Evolutionary conservation across 2,888 invertebrate genomes (phyloP), one percentile per base, ranked within the genome.

Genomic region (Noctua comes): DNA sequence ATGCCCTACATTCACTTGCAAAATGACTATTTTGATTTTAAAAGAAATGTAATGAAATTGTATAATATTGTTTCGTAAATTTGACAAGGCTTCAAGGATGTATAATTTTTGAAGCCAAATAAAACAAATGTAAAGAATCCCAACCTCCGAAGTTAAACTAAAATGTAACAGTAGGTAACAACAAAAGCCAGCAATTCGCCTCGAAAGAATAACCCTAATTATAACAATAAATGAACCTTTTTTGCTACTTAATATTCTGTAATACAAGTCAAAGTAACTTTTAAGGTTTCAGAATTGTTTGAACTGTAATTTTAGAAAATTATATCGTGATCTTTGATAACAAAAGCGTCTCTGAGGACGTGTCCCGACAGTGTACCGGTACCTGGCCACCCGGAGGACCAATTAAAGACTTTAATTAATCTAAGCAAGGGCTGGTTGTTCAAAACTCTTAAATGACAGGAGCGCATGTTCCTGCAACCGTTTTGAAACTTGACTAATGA

Each of bases 321-420:
- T 77, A 82, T 81, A 77, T 87, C 79, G 70, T 75, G 83, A 87
- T 89, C 83, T 86, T 87, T 88, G 84, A 87, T 87, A 84, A 87
- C 87, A 86, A 89, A 86, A 77, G 76, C 76, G 64, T 73, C 31
- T 78, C 80, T 51, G 46, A 73, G 77, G 75, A 85, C 78, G 77
- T 82, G 85, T 80, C 77, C 77, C 70, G 76, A 76, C 82, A 80
- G 79, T 72, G 73, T 80, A 78, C 76, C n/a, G 18, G 36, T 83
- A 89, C 89, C 90, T 89, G 89, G 57, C 36, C 54, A 82, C 80
- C 78, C 80, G 43, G 75, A 68, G 74, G 86, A 81, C 79, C 80
- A 89, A 89, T 89, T 88, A 89, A 88, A 89, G 71, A 85, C 79
- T 87, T 89, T 87, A 89, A 89, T 89, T 87, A 89, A 89, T 89